Evolutionary conservation across 2,888 invertebrate genomes (phyloP).

Genomic region (Halictus quadricinctus): DNA sequence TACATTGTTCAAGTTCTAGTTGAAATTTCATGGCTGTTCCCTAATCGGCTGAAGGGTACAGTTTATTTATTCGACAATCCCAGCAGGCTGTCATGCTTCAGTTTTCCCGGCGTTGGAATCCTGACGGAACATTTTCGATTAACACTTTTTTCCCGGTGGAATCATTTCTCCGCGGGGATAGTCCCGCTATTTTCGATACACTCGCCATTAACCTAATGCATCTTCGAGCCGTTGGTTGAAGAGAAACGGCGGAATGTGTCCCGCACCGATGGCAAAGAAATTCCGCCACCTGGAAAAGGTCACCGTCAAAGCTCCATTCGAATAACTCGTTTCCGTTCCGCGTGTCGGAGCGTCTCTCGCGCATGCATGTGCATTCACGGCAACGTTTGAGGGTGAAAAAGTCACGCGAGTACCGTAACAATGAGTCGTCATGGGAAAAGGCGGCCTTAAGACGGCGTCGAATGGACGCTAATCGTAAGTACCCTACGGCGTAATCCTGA

Average conservation of each 20-base stretch:
- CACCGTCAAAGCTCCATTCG: constrained; percentile 39
- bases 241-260: neutral
- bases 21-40: too few relatives aligned
- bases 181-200: neutral
- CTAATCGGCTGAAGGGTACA: neutral
- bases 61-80: neutral
- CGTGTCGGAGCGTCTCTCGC: constrained; percentile 32
- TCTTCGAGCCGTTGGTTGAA: neutral
- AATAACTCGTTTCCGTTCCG: constrained; percentile 57
- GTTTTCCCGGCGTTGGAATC: neutral
- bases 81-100: neutral
- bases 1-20: too few relatives aligned
- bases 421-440: constrained; percentile 71
- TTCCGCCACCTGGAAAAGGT: constrained; percentile 43
- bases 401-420: constrained; percentile 72
- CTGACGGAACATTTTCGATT: constrained; percentile 4
- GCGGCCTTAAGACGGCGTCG: constrained; percentile 59
- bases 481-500: constrained; percentile 65
- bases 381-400: constrained; percentile 64
- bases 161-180: neutral
- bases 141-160: neutral
- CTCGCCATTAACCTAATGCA: constrained; percentile 16
- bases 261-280: constrained; percentile 16
- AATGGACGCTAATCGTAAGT: constrained; percentile 62
- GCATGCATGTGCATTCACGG: constrained; percentile 44